Base-by-base conservation (phyloP, 2,113 vertebrate genomes). In the Chlamydotis undulata region DNA sequence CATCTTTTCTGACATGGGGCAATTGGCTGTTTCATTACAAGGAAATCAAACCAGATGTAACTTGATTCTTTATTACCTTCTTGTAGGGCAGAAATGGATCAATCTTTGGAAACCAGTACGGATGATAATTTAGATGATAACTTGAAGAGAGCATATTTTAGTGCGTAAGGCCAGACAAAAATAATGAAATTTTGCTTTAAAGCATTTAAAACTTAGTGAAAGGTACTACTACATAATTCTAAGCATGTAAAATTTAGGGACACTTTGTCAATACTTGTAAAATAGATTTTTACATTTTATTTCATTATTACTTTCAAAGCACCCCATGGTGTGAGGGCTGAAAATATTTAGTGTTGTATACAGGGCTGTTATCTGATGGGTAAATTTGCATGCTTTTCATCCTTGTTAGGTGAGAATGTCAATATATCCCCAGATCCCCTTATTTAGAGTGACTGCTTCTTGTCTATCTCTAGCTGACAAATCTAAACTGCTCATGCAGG, bases 1-100 rank as follows among this genome's bases (percentile, higher is more conserved):
- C 88, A 94, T 96, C 86, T 95, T 95, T 95, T 95, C 80, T 96
- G 94, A 97, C 95, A 95, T 61, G 85, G 95, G 93, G 90, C 94
- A 96, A 93, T 96, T 94, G 84, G 82, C 74, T 94, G 82, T 95
- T 96, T 96, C 96, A 82, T 96, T 94, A 94, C 57, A 91, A 56
- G 64, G 69, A 95, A 97, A 96, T 94, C 91, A 95, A 94, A 86
- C 59, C 88, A 89, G 89, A 91, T 94, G 67, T 87, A 94, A 85
- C 67, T 88, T 90, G 76, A 82, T 95, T 94, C 73, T 96, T 96
- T 96, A 93, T 94, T 96, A 91, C 63, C 45, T 79, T 86, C 74
- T 88, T 91, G 76, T 89, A 91, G 39, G 41, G 55, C 45, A 93
- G 87, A 87, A 93, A 91, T 80, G 39, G 82, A 91, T 96, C 84